Evolutionary conservation across 2,888 invertebrate genomes (phyloP).

Genomic region (Clivina fossor): DNA sequence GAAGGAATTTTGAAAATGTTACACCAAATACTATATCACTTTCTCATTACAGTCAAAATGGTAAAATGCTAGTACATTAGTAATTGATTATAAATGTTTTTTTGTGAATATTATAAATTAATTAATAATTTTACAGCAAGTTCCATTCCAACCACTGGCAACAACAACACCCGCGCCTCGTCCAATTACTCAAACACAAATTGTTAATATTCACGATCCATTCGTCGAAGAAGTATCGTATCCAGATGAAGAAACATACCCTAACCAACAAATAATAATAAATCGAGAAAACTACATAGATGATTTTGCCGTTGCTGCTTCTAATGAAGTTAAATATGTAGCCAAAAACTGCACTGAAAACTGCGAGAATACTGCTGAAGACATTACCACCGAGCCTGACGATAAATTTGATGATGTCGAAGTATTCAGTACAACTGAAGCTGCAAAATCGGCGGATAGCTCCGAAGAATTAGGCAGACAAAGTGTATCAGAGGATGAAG

Average conservation of each 20-base stretch:
- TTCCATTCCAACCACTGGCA: background rate
- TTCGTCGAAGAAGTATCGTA: slow-evolving; percentile 17
- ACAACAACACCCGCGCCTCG: slow-evolving; percentile 10
- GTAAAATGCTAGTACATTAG: too few relatives aligned
- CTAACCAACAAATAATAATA: slow-evolving; percentile 21
- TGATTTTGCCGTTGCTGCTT: too few relatives aligned
- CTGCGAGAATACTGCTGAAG: slow-evolving; percentile 13
- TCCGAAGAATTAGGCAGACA: slow-evolving; percentile 8
- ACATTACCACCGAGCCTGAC: slow-evolving; percentile 12
- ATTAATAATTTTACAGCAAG: too few relatives aligned
- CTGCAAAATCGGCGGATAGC: slow-evolving; percentile 18
- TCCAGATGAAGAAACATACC: slow-evolving; percentile 25
- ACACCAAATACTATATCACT: too few relatives aligned
- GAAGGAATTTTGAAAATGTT: too few relatives aligned
- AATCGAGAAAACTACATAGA: too few relatives aligned
- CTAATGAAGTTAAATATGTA: too few relatives aligned
- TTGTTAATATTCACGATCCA: slow-evolving; percentile 33
- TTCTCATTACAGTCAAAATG: too few relatives aligned
- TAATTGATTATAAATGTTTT: too few relatives aligned
- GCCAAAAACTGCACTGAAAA: slow-evolving; percentile 29
- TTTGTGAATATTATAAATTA: too few relatives aligned
- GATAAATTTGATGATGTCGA: slow-evolving; percentile 13
- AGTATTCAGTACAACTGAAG: slow-evolving; percentile 3
- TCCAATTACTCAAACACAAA: slow-evolving; percentile 32
- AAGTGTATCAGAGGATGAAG: background rate